phyloP scores from a whole-genome alignment of 2,797 vertebrate species.

The Merluccius polli region DNA sequence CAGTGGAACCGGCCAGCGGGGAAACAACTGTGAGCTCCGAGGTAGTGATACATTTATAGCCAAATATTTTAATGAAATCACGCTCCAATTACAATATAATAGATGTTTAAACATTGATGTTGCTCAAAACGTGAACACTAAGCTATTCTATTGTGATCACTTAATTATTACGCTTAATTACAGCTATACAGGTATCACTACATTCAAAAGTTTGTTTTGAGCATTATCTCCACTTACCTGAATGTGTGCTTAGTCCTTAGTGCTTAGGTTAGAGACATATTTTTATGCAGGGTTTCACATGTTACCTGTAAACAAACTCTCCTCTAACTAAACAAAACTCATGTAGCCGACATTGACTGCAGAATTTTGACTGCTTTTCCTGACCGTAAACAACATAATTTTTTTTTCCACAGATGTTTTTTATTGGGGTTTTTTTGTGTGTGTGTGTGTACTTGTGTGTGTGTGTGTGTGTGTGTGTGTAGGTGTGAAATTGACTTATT shows the following conservation, averaged over 20 bases:
- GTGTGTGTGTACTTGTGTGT: not conserved
- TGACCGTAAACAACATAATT: not conserved
- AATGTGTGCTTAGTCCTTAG: not conserved
- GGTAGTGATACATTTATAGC: conserved; percentile 51
- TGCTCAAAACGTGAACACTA: not conserved
- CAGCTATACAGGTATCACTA: not conserved
- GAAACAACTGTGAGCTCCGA: conserved; percentile 38
- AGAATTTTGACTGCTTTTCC: not conserved
- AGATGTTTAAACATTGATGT: not conserved
- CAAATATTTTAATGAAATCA: conserved; percentile 45
- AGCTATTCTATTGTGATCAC: not conserved
- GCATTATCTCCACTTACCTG: not conserved
- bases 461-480: not conserved
- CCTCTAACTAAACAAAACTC: not conserved
- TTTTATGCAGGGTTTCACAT: not conserved
- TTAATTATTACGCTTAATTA: not conserved
- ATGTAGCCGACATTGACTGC: not conserved
- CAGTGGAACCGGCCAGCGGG: conserved; percentile 44
- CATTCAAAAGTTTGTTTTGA: not conserved
- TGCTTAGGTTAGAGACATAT: not conserved
- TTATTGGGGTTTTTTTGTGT: not conserved
- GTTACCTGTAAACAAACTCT: not conserved
- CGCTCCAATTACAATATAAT: conserved; percentile 40
- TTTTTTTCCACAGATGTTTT: not conserved
- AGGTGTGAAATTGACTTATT: not conserved